Percentiles rank a stretch among this genome's conserved stretches.
Evolutionary conservation across 2,888 invertebrate genomes (phyloP).

Genomic region (Spatulosminthurus flaviceps): DNA sequence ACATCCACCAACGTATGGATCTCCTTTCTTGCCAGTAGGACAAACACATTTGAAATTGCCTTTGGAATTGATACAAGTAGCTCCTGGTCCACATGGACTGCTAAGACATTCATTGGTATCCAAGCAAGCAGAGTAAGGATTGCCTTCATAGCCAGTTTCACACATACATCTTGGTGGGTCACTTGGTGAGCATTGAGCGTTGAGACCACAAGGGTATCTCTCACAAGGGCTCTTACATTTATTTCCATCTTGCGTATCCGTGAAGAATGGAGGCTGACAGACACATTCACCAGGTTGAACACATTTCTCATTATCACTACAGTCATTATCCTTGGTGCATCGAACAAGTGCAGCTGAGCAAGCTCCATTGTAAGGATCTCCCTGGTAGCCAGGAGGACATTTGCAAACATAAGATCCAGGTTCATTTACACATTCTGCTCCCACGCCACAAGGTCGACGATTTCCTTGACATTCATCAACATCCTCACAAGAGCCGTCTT

Average conservation of each 20-base stretch:
- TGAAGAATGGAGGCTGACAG: constrained; percentile 86
- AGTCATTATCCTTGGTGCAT: constrained; percentile 84
- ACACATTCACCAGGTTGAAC: constrained; percentile 91
- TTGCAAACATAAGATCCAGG: constrained; percentile 81
- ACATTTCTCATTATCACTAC: constrained; percentile 86
- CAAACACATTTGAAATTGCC: constrained; percentile 88
- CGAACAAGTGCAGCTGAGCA: constrained; percentile 84
- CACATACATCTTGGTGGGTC: constrained; percentile 92
- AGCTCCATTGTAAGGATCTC: constrained; percentile 75
- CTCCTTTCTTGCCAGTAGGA: constrained; percentile 82
- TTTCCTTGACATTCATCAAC: constrained; percentile 84
- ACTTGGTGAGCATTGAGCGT: constrained; percentile 87
- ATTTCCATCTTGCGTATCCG: constrained; percentile 82
- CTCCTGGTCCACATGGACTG: constrained; percentile 83
- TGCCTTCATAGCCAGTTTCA: constrained; percentile 84
- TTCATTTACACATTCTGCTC: constrained; percentile 85
- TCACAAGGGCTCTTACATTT: constrained; percentile 93
- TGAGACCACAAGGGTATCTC: constrained; percentile 87
- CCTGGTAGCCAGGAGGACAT: constrained; percentile 79
- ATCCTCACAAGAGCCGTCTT: constrained; percentile 85
- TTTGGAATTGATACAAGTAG: constrained; percentile 85
- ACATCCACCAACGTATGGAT: constrained; percentile 86
- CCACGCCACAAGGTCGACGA: constrained; percentile 82
- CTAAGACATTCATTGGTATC: constrained; percentile 87
- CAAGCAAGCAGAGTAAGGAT: constrained; percentile 76